Base-by-base conservation (phyloP, 2,888 invertebrate genomes). In the Scaptomyza caliginosa region DNA sequence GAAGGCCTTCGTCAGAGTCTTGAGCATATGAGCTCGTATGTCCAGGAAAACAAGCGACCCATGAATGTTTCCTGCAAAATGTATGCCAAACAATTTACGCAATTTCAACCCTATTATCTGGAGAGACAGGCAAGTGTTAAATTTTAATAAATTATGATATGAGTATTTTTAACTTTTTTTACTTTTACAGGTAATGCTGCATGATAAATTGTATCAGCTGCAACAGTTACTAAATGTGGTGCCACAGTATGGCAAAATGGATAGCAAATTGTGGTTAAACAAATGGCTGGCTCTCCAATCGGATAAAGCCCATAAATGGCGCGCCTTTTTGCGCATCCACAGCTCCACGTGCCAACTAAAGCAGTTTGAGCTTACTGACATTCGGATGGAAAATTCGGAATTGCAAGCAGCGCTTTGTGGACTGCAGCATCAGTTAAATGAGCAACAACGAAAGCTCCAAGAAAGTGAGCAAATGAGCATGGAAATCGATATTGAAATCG, bases 51-150 rank as follows among this genome's bases (percentile, higher is more conserved):
- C 2, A 89, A 84, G 58, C 88, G 84, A 13, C 89, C 89, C 0
- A 59, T 90, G 24, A 90, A 90, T 68, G 57, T 87, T 3, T 67
- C 80, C 3, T 78, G 89, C 49, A 90, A 90, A 59, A 55, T 84
- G 0, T 90, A 90, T 51, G 76, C 78, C 7, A 89, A 90, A 30
- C 86, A 89, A n/a, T 78, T 90, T 17, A 84, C 88, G 5, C 86
- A 89, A 16, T 90, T 90, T 28, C 89, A 90, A 34, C 89, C 90
- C 0, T 88, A 78, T 45, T 90, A 88, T 55, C 72, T 73, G 17
- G 70, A 78, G 11, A 67, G 89, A 16, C 90, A 90, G 83, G 83
- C 85, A 13, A 77, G 67, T 65, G 0, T 1, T 17, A 8, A 34
- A 32, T 13, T 6, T 32, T 6, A 32, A 13, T 13, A 13, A 8